Percentiles rank a stretch among this genome's conserved stretches.
phyloP scores from a whole-genome alignment of 2,797 vertebrate genomes.

The Gymnothorax javanicus region DNA sequence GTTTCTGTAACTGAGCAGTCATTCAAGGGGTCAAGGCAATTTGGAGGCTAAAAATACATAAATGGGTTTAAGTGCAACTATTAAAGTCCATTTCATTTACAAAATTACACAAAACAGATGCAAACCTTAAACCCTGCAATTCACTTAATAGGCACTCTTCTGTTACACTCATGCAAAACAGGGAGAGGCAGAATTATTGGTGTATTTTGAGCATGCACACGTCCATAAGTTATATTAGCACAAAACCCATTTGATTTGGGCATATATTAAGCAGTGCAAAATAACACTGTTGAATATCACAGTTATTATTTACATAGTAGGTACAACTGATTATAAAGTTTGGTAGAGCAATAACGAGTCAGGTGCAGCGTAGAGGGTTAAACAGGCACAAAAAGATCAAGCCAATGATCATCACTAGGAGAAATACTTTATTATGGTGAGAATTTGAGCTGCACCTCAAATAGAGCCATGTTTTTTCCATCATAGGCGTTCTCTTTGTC shows the following conservation, averaged over 20 bases:
- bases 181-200: conserved; percentile 7
- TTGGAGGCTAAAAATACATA: conserved; percentile 28
- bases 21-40: conserved; percentile 34
- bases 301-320: background rate
- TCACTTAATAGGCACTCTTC: conserved; percentile 45
- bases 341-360: background rate
- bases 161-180: conserved; percentile 26
- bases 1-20: background rate
- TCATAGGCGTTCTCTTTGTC: conserved; percentile 81
- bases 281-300: background rate
- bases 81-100: conserved; percentile 24
- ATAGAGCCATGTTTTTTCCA: conserved; percentile 95
- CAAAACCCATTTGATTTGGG: background rate
- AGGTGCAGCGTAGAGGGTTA: conserved; percentile 22
- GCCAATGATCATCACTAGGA: conserved; percentile 14
- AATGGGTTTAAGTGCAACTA: conserved; percentile 47
- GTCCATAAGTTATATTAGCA: background rate
- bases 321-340: background rate
- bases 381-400: conserved; percentile 42
- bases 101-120: conserved; percentile 45
- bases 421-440: background rate
- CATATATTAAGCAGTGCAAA: background rate
- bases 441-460: conserved; percentile 78
- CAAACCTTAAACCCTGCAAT: conserved; percentile 40
- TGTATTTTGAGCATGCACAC: background rate